phyloP scores from a whole-genome alignment of 2,888 invertebrate genomes.

The Lycaena phlaeas region DNA sequence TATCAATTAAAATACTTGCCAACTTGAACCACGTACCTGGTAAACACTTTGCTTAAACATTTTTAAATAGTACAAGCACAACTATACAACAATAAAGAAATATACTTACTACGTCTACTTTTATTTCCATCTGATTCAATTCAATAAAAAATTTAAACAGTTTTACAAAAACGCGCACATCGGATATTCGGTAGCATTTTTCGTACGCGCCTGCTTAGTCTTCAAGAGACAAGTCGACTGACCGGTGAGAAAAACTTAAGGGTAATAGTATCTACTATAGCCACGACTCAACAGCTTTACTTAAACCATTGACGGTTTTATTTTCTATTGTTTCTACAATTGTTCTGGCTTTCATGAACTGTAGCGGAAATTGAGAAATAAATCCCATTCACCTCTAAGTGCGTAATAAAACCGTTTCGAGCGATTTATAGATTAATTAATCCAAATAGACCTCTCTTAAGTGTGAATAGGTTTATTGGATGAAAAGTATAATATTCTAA shows the following conservation, averaged over 20 bases:
- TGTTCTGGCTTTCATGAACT: neutral
- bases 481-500: too few species aligned
- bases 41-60: too few species aligned
- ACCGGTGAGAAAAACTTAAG: constrained; percentile 18
- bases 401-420: constrained; percentile 1
- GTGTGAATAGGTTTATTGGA: neutral
- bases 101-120: constrained; percentile 58
- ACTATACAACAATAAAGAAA: too few species aligned
- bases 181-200: constrained; percentile 9
- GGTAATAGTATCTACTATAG: neutral
- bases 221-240: constrained; percentile 14
- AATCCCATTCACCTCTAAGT: constrained; percentile 12
- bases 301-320: neutral
- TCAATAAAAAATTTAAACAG: constrained; percentile 10
- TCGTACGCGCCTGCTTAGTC: constrained; percentile 11
- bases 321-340: neutral
- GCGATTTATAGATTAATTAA: constrained; percentile 3
- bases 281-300: neutral
- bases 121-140: constrained; percentile 44
- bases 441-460: neutral
- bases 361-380: constrained; percentile 15
- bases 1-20: too few species aligned
- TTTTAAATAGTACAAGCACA: too few species aligned
- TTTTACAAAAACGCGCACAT: neutral
- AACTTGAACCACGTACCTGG: too few species aligned